Base-by-base conservation (phyloP, 2,113 vertebrate genomes). In the Poeciliopsis prolifica region DNA sequence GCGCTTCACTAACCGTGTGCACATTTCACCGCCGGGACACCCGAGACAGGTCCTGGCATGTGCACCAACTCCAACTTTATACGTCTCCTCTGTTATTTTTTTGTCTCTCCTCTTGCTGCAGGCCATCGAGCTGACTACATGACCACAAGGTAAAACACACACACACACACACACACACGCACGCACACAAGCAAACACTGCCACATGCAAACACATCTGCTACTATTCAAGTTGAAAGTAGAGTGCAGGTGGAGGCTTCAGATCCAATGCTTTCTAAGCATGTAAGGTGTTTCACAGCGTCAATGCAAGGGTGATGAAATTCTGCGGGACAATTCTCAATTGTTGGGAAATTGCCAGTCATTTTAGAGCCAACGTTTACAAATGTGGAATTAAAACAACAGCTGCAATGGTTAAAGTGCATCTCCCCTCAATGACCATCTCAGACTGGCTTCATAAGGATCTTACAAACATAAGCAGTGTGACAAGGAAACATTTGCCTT, bases 71-170 rank as follows among this genome's bases (percentile, higher is more conserved):
- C 78, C 77, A 60, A 54, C 48, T 61, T 84, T 75, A 77, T 77
- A 28, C 85, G 58, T 82, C 75, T 78, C 51, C 65, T 80, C 67
- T 40, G 13, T 26, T 29, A 42, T 83, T 75, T 71, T 79, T 74
- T 83, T 17, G 19, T 51, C 51, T 17, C 51, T 24, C 10, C 40
- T 88, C 65, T 37, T 33, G 37, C 82, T 89, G n/a, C 90, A 99
- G 98, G 98, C 94, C 96, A 99, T 89, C 96, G 95, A 93, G 95
- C 96, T 82, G 97, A 99, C 87, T 98, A 97, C 91, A 97, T 99
- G 96, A 98, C 97, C 81, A 98, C 97, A 88, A 99, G 98, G 98
- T 99, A 97, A 93, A 92, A 79, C 37, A 84, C 79, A 68, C 22
- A n/a, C 51, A 2, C 29, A 51, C 19, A 5, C 5, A 6, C 14